These are phyloP conservation scores for Paramormyrops kingsleyae DNA, from an alignment of 2,113 vertebrate species.

Conservation along the genomic window DNA sequence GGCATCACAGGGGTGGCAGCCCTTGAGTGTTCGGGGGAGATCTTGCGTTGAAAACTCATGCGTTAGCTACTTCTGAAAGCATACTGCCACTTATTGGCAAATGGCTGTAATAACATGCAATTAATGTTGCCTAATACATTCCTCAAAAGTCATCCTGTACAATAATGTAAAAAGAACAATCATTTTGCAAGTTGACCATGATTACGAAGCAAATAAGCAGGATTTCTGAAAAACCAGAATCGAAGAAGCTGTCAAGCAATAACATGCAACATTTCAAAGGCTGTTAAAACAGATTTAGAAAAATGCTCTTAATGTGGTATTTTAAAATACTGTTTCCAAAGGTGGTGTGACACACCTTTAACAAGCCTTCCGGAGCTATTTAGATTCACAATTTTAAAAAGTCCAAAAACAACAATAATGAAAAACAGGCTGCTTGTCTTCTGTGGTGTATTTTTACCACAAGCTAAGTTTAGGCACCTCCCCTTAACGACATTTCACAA, in stretches of 20 bases:
- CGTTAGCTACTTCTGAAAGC: neutral
- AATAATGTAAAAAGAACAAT: neutral
- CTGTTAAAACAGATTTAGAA: neutral
- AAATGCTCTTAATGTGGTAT: neutral
- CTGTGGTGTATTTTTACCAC: neutral
- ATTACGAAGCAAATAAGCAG: neutral
- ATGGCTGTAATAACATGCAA: neutral
- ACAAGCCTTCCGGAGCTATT: neutral
- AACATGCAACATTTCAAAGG: neutral
- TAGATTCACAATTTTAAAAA: neutral
- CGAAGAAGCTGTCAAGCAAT: neutral
- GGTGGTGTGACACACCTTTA: neutral
- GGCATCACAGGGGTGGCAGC: neutral
- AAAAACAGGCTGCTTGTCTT: neutral
- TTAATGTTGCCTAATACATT: neutral
- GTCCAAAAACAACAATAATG: neutral
- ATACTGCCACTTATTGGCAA: neutral
- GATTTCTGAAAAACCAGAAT: neutral
- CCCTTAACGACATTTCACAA: neutral
- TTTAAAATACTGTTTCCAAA: neutral
- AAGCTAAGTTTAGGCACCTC: neutral
- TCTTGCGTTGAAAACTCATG: neutral
- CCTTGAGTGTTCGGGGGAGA: neutral
- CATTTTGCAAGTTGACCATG: neutral
- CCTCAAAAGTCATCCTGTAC: neutral